Evolutionary conservation across 2,797 vertebrate genomes (phyloP).

Genomic region (Acanthurus lineatus): DNA sequence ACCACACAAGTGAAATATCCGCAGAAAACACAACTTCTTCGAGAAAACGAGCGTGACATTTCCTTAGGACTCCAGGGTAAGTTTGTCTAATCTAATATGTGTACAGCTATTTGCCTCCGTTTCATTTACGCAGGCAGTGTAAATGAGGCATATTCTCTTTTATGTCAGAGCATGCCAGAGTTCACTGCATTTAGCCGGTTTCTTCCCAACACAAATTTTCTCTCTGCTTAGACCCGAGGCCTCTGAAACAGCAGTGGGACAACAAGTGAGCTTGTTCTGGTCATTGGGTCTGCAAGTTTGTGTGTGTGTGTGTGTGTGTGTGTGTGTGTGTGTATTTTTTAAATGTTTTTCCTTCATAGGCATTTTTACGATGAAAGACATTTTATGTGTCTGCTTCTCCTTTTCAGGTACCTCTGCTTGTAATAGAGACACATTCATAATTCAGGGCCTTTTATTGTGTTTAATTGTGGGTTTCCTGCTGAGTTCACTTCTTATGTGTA

Average conservation of each 20-base stretch:
- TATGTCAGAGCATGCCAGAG: conserved; percentile 26
- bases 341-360: neutral
- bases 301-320: too few species aligned
- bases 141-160: conserved; percentile 50
- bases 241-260: conserved; percentile 14
- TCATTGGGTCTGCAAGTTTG: conserved; percentile 13
- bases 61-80: conserved; percentile 12
- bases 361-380: neutral
- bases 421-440: neutral
- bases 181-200: conserved; percentile 37
- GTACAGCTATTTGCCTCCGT: conserved; percentile 42
- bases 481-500: neutral
- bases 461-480: neutral
- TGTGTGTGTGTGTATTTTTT: neutral
- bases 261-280: conserved; percentile 10
- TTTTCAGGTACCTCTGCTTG: neutral
- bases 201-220: conserved; percentile 45
- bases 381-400: neutral
- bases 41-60: conserved; percentile 40
- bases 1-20: conserved; percentile 16
- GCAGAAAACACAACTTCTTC: conserved; percentile 39
- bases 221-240: conserved; percentile 29
- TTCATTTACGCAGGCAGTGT: conserved; percentile 33
- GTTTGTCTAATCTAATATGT: conserved; percentile 53
- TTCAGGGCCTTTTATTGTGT: neutral